phyloP scores from a whole-genome alignment of 2,797 vertebrate species.

The Peromyscus eremicus region DNA sequence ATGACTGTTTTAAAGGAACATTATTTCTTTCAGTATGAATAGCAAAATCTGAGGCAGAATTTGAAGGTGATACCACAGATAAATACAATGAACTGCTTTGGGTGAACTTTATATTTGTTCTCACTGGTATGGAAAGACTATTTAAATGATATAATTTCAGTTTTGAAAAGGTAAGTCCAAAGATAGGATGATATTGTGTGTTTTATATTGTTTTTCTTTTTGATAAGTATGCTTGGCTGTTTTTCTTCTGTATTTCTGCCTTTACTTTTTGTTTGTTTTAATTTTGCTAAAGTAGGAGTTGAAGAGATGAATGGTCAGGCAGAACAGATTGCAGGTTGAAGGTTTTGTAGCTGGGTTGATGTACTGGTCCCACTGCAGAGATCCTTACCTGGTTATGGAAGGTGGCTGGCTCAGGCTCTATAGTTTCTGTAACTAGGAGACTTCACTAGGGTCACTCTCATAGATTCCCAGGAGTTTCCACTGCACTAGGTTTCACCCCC shows the following conservation, averaged over 20 bases:
- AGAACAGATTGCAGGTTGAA: background rate
- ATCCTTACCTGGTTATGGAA: background rate
- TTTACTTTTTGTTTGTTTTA: background rate
- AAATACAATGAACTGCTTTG: conserved; percentile 35
- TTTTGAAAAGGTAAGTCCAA: background rate
- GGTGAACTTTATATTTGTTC: conserved; percentile 21
- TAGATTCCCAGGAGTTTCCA: background rate
- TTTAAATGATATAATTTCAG: conserved; percentile 42
- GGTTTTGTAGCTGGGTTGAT: background rate
- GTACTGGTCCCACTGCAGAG: background rate
- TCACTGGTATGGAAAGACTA: background rate
- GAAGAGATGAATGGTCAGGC: background rate
- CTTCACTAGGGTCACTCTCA: background rate
- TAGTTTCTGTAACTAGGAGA: background rate
- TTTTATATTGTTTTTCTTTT: background rate
- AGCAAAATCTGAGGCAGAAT: background rate
- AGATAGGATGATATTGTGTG: background rate
- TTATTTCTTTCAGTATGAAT: conserved; percentile 38
- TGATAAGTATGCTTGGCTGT: background rate
- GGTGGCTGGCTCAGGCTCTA: background rate
- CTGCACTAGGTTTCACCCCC: background rate
- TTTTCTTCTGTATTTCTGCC: background rate
- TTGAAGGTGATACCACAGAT: conserved; percentile 30
- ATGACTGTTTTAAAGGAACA: background rate
- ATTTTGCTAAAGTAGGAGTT: background rate